A percentile compares a stretch with the other conserved stretches of the same genome.
Conservation (phyloP, 2,797 vertebrate species). For the Caiman crocodilus region DNA sequence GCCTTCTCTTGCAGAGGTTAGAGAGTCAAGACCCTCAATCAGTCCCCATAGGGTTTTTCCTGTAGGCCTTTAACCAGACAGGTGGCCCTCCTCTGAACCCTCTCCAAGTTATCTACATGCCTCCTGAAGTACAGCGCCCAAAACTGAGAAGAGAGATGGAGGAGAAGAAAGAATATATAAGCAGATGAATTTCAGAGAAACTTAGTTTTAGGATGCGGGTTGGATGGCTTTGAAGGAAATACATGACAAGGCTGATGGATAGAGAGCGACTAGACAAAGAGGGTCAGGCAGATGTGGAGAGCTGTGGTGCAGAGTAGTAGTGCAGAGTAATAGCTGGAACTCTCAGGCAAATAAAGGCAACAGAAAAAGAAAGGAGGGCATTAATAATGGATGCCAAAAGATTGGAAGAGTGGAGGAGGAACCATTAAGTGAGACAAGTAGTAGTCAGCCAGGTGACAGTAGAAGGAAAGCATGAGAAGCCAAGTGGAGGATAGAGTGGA, state of each 20-base stretch:
- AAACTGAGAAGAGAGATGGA: not conserved
- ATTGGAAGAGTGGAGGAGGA: not conserved
- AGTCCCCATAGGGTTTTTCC: too few species aligned
- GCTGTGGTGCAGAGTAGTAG: not conserved
- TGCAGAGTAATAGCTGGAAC: not conserved
- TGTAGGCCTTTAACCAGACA: too few species aligned
- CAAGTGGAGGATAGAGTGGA: not conserved
- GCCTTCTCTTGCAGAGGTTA: too few species aligned
- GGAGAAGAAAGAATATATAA: not conserved
- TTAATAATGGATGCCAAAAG: not conserved
- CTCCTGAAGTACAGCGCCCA: too few species aligned
- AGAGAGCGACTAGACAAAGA: not conserved
- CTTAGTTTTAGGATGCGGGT: not conserved
- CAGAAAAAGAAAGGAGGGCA: not conserved
- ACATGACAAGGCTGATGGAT: not conserved
- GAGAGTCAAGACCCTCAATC: too few species aligned
- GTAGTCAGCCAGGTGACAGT: not conserved
- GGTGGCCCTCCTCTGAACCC: too few species aligned
- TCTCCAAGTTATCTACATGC: too few species aligned
- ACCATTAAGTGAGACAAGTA: not conserved
- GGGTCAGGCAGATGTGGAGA: not conserved
- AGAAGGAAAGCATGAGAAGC: not conserved
- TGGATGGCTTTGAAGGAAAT: not conserved
- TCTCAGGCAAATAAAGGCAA: not conserved
- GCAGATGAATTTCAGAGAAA: not conserved